Percentiles rank a stretch among this genome's conserved stretches.
Evolutionary conservation across 2,888 invertebrate species (phyloP).

Genomic region (Oscheius sp.): DNA sequence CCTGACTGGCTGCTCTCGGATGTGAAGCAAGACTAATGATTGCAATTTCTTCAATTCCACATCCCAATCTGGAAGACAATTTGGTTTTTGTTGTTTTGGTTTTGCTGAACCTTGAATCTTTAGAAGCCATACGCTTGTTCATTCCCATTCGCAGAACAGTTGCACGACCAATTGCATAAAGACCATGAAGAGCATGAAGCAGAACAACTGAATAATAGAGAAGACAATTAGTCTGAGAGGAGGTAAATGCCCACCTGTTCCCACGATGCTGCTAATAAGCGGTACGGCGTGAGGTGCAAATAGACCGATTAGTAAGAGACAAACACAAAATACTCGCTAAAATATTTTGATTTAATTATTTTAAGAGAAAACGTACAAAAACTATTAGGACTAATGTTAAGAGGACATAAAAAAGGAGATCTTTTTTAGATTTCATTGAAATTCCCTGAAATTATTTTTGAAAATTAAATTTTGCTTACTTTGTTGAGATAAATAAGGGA

Average conservation of each 20-base stretch:
- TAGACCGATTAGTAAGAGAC: slow-evolving; percentile 9
- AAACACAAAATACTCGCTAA: slow-evolving; percentile 21
- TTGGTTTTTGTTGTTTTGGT: background rate
- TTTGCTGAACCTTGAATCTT: slow-evolving; percentile 16
- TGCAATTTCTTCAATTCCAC: slow-evolving; percentile 27
- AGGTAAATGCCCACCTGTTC: slow-evolving; percentile 7
- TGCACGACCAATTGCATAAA: slow-evolving; percentile 24
- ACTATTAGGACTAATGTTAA: slow-evolving; percentile 25
- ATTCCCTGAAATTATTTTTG: slow-evolving; percentile 21
- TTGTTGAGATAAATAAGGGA: slow-evolving; percentile 27
- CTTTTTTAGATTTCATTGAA: slow-evolving; percentile 10
- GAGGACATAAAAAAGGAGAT: slow-evolving; percentile 15
- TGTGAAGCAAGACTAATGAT: slow-evolving; percentile 15
- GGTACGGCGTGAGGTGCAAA: slow-evolving; percentile 25
- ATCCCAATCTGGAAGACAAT: slow-evolving; percentile 6
- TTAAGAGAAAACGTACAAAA: slow-evolving; percentile 13
- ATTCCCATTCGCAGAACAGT: slow-evolving; percentile 17
- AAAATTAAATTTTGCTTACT: slow-evolving; percentile 4
- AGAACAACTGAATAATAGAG: slow-evolving; percentile 18
- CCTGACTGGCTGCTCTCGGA: slow-evolving; percentile 21
- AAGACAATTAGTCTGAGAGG: background rate
- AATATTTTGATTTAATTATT: background rate
- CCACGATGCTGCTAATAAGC: slow-evolving; percentile 3
- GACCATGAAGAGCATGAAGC: slow-evolving; percentile 28
- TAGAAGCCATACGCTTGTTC: slow-evolving; percentile 20